phyloP scores from a whole-genome alignment of 1,140 invertebrate species.

The Lamellibrachia luymesi region DNA sequence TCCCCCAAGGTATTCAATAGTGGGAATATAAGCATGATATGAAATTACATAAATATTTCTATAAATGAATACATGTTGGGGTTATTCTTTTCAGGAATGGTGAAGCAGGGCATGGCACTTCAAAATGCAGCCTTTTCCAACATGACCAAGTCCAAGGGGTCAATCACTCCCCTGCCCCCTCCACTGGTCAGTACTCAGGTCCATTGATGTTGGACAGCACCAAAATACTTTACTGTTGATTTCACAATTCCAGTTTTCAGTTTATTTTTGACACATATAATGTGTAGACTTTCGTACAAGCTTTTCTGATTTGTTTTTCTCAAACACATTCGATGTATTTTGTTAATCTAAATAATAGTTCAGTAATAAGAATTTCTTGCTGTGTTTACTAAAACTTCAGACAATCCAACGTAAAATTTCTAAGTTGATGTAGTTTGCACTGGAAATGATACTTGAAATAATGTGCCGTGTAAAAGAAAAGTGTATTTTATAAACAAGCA shows the following conservation, averaged over 20 bases:
- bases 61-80: background rate
- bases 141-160: background rate
- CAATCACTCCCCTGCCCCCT: constrained; percentile 39
- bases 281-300: background rate
- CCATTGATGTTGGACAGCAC: background rate
- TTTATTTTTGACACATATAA: background rate
- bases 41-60: background rate
- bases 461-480: too few species aligned
- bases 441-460: background rate
- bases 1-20: too few species aligned
- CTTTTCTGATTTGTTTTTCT: background rate
- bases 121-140: constrained; percentile 12
- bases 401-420: background rate
- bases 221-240: background rate
- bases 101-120: background rate
- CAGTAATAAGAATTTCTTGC: too few species aligned
- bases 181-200: constrained; percentile 38
- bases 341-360: too few species aligned
- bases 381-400: background rate
- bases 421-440: background rate
- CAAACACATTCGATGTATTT: background rate
- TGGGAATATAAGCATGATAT: too few species aligned
- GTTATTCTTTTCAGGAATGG: background rate
- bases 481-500: too few species aligned
- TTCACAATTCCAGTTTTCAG: background rate